These are phyloP conservation scores for Fragum fragum DNA, from an alignment of 2,888 invertebrate genomes.

Conservation along the genomic window DNA sequence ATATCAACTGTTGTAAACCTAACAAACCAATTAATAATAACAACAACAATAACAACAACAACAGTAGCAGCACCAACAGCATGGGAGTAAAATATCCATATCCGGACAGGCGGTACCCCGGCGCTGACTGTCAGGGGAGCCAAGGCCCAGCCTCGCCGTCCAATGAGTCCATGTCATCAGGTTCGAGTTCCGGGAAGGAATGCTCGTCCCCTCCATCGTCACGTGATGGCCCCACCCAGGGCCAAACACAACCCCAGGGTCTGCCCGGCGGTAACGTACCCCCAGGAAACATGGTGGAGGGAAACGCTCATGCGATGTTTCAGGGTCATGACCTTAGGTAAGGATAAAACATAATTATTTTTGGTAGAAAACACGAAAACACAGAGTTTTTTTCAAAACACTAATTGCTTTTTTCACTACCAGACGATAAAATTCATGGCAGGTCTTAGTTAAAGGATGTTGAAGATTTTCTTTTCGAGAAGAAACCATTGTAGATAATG, in stretches of 20 bases:
- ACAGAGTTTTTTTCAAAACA: too few species aligned
- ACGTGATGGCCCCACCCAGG: slow-evolving; percentile 17
- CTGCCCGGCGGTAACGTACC: not conserved
- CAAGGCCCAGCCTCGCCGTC: slow-evolving; percentile 52
- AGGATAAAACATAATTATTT: too few species aligned
- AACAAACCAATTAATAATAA: slow-evolving; percentile 1
- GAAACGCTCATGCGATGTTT: slow-evolving; percentile 29
- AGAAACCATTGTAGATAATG: too few species aligned
- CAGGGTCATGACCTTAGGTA: slow-evolving; percentile 58
- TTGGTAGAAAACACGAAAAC: too few species aligned
- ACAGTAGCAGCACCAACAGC: not conserved
- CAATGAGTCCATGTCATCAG: slow-evolving; percentile 69
- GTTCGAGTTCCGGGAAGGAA: slow-evolving; percentile 53
- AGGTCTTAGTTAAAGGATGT: too few species aligned
- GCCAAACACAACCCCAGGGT: not conserved
- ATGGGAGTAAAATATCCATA: slow-evolving; percentile 61
- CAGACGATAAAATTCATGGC: too few species aligned
- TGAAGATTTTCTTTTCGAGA: too few species aligned
- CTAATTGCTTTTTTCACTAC: too few species aligned
- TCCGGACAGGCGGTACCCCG: slow-evolving; percentile 44
- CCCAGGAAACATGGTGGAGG: slow-evolving; percentile 9
- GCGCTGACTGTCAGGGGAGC: slow-evolving; percentile 63
- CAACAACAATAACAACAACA: slow-evolving; percentile 7
- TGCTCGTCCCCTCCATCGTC: slow-evolving; percentile 43
- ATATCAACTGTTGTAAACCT: slow-evolving; percentile 62